Conservation (phyloP, 2,113 vertebrate species). For the Lophius piscatorius region DNA sequence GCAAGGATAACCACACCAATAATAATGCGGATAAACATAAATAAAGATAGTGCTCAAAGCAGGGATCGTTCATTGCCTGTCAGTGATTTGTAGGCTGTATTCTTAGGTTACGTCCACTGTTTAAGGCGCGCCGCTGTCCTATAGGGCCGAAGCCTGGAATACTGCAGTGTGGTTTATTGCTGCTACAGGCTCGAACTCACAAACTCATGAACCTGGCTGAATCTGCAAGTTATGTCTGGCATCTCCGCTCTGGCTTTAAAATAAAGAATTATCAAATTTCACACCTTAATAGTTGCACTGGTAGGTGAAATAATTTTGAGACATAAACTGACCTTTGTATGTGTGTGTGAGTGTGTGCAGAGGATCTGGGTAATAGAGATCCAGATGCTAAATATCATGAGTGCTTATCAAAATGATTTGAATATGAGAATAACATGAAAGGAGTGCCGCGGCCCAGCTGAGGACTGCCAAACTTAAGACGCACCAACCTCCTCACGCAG, state of each 20-base stretch:
- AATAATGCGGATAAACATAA: too few species aligned
- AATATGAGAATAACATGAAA: constrained; percentile 28
- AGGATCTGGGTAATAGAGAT: not conserved
- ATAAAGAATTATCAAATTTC: constrained; percentile 4
- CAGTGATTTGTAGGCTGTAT: not conserved
- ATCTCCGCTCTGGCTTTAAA: constrained; percentile 10
- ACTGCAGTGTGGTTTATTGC: constrained; percentile 79
- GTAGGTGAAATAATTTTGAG: constrained; percentile 18
- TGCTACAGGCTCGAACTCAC: constrained; percentile 59
- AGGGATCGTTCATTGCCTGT: not conserved
- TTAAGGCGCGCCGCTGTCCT: constrained; percentile 54
- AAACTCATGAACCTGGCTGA: too few species aligned
- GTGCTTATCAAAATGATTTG: constrained; percentile 1
- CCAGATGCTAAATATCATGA: not conserved
- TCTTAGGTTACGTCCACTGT: constrained; percentile 18
- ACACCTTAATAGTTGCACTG: not conserved
- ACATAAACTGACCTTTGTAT: too few species aligned
- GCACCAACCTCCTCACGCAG: constrained; percentile 69
- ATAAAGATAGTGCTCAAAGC: too few species aligned
- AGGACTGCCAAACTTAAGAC: constrained; percentile 69
- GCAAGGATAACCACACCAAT: too few species aligned
- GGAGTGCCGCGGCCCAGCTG: constrained; percentile 49
- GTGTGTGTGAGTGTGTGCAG: too few species aligned
- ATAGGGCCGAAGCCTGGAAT: constrained; percentile 76
- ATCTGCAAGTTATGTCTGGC: too few species aligned